Conservation (phyloP, 2,888 invertebrate genomes). For the Ennomos quercinarius region DNA sequence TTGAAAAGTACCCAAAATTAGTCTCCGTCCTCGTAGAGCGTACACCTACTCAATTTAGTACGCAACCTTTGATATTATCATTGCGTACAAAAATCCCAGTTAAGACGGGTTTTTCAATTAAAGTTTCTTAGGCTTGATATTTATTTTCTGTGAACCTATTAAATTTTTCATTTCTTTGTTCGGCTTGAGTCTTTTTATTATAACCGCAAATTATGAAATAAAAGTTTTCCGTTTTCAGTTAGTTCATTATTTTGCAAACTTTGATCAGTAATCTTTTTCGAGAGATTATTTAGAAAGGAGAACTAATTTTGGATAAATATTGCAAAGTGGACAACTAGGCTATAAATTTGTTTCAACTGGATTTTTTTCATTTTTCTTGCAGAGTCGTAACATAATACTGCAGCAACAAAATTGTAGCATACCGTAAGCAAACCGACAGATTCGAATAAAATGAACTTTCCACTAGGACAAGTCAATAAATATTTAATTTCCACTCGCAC, state of each 20-base stretch:
- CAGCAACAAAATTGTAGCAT: too few species aligned
- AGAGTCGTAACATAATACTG: too few species aligned
- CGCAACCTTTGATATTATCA: slow-evolving; percentile 26
- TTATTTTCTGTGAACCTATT: slow-evolving; percentile 16
- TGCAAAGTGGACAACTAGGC: too few species aligned
- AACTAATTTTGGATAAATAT: too few species aligned
- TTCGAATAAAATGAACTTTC: slow-evolving; percentile 36
- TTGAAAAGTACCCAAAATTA: too few species aligned
- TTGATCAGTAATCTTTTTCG: not conserved
- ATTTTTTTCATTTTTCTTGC: too few species aligned
- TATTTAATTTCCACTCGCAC: slow-evolving; percentile 43
- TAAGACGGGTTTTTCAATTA: slow-evolving; percentile 31
- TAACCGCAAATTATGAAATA: slow-evolving; percentile 1
- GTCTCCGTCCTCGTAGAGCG: slow-evolving; percentile 5
- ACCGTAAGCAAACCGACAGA: slow-evolving; percentile 3
- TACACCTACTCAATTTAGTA: slow-evolving; percentile 10
- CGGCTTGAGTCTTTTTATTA: slow-evolving; percentile 19
- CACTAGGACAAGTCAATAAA: slow-evolving; percentile 37
- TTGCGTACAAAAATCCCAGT: slow-evolving; percentile 7
- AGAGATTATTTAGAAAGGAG: too few species aligned
- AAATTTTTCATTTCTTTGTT: slow-evolving; percentile 23
- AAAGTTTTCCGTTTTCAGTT: slow-evolving; percentile 6
- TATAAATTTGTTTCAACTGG: too few species aligned
- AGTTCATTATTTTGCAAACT: slow-evolving; percentile 2
- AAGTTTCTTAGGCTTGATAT: slow-evolving; percentile 23